Percentiles rank a stretch among this genome's conserved stretches.
phyloP scores from a whole-genome alignment of 2,113 vertebrate genomes.

The Picathartes gymnocephalus region DNA sequence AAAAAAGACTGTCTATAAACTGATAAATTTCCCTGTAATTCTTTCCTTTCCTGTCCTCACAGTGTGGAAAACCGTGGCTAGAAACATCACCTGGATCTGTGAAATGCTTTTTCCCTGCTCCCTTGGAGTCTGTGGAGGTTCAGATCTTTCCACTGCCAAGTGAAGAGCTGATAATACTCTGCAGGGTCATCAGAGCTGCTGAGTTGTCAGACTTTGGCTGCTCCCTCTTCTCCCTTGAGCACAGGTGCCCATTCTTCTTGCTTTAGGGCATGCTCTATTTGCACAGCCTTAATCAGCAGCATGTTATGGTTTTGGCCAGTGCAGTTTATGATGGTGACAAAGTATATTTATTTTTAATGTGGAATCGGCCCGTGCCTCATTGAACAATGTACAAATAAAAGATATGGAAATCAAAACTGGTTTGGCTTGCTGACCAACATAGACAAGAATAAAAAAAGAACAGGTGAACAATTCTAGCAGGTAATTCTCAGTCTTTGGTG shows the following conservation, averaged over 20 bases:
- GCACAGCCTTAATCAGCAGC: not conserved
- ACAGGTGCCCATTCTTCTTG: not conserved
- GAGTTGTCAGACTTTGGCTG: not conserved
- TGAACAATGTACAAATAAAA: slow-evolving; percentile 26
- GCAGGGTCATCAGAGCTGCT: not conserved
- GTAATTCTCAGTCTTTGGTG: slow-evolving; percentile 1
- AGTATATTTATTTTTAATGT: slow-evolving; percentile 28
- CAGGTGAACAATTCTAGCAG: not conserved
- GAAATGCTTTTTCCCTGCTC: not conserved
- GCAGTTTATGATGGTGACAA: slow-evolving; percentile 9
- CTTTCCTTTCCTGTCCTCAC: not conserved
- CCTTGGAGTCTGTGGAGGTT: not conserved
- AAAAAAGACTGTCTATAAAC: not conserved
- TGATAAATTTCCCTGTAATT: not conserved
- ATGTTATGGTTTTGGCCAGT: not conserved
- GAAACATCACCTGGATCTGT: not conserved
- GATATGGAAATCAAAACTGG: slow-evolving; percentile 49
- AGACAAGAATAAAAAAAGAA: slow-evolving; percentile 11
- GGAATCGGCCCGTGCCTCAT: not conserved
- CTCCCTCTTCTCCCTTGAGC: not conserved
- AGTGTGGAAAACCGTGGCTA: not conserved
- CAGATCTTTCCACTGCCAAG: not conserved
- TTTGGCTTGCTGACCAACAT: slow-evolving; percentile 36
- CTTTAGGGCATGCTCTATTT: slow-evolving; percentile 14
- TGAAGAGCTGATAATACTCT: not conserved